Base-by-base conservation (phyloP, 2,888 invertebrate species). In the Tetramorium bicarinatum region DNA sequence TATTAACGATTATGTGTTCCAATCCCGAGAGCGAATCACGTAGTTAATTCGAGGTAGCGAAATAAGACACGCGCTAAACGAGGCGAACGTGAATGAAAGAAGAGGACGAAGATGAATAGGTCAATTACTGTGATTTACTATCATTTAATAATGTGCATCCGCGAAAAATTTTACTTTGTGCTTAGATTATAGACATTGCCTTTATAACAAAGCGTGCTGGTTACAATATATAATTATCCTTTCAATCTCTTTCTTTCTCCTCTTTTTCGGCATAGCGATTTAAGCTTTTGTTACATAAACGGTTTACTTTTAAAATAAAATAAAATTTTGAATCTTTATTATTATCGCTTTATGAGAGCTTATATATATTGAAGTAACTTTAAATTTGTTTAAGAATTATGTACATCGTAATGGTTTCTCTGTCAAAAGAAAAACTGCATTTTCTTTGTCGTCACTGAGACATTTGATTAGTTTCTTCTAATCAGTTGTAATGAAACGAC, bases 71-170 rank as follows among this genome's bases (percentile, higher is more conserved):
- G 38, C 34, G 71, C 11, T 52, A 52, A 76, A 67, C 67, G 49
- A 76, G 18, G 56, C n/a, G 67, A 25, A 79, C 67, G 72, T 71
- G 86, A 54, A 52, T 34, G 81, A 56, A 82, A 85, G 85, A 83
- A 79, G 69, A 54, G 47, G 29, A 34, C 61, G 29, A 86, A 86
- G 85, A 86, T 82, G 79, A 81, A 87, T 87, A 83, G 47, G 71
- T 76, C 62, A 74, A 59, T 44, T 59, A 64, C 66, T 56, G 87
- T 88, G 87, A 88, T 88, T 88, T 87, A 88, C 87, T 82, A 64
- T 64, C 8, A 64, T 64, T 25, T 69, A 83, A 79, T 71, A 83
- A 88, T 7, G 44, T 25, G 29, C 59, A 47, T 54, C 11, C 2
- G 80, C 34, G 59, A 44, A 9, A 80, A 38, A 47, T 49, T 61